Base-by-base conservation (phyloP, 1,140 invertebrate genomes). In the Drosophila azteca region DNA sequence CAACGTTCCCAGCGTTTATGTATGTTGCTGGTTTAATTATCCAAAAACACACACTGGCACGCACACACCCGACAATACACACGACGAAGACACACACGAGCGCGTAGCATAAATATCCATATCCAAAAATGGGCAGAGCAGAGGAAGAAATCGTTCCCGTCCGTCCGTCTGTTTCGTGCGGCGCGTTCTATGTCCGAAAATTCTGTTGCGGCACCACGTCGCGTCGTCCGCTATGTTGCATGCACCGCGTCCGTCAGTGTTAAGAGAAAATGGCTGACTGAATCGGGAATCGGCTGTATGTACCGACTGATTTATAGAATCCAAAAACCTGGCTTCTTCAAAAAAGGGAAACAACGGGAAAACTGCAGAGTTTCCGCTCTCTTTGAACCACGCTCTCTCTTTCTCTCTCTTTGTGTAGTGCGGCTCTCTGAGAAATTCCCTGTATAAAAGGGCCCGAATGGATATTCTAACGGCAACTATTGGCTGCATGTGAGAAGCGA, bases 181-280 rank as follows among this genome's bases (percentile, higher is more conserved):
- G 74, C 51, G 59, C 65, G 66, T 52, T 66, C 64, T 64, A 46
- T 67, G 53, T 74, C 24, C 17, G 35, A 39, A 39, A 46, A 59
- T 57, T 67, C 26, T 26, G 50, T 57, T 66, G 62, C 64, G 62
- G 76, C 74, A 60, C 35, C 35, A 13, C 35, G 35, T 35, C 31
- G 11, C 35, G 11, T 9, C 31, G 65, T 60, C 80, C 81, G 79
- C 79, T 79, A 67, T 62, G 81, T 11, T 78, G 77, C 79, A 87
- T 61, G 74, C 79, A 39, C 35, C 35, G 74, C 88, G 90, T 90
- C 89, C 90, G 90, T 85, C 87, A 39, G 79, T 82, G 82, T 84
- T 82, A 72, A 91, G 84, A 89, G 85, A 90, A 90, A 90, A 90
- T 90, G 79, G 78, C 82, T 74, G 83, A 87, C 78, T 87, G 82